phyloP scores from a whole-genome alignment of 2,888 invertebrate species.

The Tupiocoris notatus region DNA sequence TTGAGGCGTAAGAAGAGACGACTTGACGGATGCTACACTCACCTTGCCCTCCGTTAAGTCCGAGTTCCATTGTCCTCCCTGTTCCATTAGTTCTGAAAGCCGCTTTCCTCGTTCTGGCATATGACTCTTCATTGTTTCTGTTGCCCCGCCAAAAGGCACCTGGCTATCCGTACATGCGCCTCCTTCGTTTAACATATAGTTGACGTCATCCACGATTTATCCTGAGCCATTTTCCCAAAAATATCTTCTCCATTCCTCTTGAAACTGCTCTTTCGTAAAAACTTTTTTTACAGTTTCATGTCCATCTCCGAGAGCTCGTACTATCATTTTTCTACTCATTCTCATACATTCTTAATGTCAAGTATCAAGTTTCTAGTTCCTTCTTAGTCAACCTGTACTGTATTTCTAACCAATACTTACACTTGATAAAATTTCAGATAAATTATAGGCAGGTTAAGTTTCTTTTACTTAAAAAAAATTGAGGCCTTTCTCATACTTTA shows the following conservation, averaged over 20 bases:
- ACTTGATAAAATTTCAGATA: too few species aligned
- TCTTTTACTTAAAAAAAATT: too few species aligned
- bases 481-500: background rate
- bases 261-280: too few species aligned
- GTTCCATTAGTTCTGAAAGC: conserved; percentile 29
- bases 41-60: conserved; percentile 10
- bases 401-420: too few species aligned
- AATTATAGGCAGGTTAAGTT: too few species aligned
- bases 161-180: background rate
- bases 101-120: background rate
- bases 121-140: background rate
- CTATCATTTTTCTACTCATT: too few species aligned
- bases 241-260: too few species aligned
- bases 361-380: too few species aligned
- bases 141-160: background rate
- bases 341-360: too few species aligned
- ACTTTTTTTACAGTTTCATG: too few species aligned
- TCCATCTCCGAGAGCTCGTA: too few species aligned
- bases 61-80: conserved; percentile 1
- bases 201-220: background rate
- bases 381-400: too few species aligned
- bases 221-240: background rate
- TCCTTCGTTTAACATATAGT: background rate
- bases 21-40: conserved; percentile 32
- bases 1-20: conserved; percentile 25